Base-by-base conservation (phyloP, 2,113 vertebrate genomes). In the Apodemus sylvaticus region DNA sequence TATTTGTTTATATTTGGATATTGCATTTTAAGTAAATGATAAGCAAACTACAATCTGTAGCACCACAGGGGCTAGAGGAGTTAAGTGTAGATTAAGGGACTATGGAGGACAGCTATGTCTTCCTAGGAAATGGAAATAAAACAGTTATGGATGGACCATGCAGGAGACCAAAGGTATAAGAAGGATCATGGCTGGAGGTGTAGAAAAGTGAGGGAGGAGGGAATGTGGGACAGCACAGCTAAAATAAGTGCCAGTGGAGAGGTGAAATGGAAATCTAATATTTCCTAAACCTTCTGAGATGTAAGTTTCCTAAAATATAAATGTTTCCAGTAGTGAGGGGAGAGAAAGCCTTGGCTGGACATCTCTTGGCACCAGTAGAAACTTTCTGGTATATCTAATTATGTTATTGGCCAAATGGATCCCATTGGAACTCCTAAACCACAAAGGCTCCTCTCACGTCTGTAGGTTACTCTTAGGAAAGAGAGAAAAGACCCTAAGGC, bases 401-500 rank as follows among this genome's bases (percentile, higher is more conserved):
- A 9, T n/a, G 9, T 0, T 55, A 53, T 79, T 53, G 77, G 31
- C 31, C 17, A 9, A 53, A 79, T 9, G 17, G 31, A 19, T 36
- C 8, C 17, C 31, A 55, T 22, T 36, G 51, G 51, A 79, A 22
- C 51, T 4, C 48, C 4, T 9, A 79, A 79, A 55, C 45, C 53
- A 36, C 17, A 17, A 24, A 79, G 31, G 14, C 48, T 53, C 4
- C 22, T 36, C 31, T 4, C 48, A 53, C 20, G 19, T 81, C 19
- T 55, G 31, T n/a, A 22, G 19, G 51, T 12, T n/a, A 58, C 22
- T n/a, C 5, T 55, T 10, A 11, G 24, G 5, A 24, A 55, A 58
- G 10, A 81, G 3, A 24, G 0, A 19, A 2, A n/a, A 14, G 10
- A 81, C 10, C 51, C 53, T n/a, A 58, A n/a, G 0, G 0, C 4